Evolutionary conservation across 2,888 invertebrate species (phyloP), one percentile per base, ranked within the genome.

Genomic region (Ptychoptera albimana): DNA sequence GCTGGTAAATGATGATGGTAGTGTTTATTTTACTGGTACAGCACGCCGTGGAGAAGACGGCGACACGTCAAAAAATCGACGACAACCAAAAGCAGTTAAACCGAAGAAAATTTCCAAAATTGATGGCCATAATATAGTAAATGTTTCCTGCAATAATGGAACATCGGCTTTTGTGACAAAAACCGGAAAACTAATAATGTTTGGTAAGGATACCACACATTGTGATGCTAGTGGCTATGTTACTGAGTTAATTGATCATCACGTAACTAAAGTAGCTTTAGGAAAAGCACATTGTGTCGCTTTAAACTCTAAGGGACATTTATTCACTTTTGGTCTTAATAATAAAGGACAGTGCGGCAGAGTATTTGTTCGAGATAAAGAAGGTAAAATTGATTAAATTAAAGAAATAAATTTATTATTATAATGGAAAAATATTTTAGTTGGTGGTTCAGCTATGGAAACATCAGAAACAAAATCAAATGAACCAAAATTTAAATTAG

Each of bases 341-440:
- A 96, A 97, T 61, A 92, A 94, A 61, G 93, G 93, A 1, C 97
- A 97, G 60, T 97, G 97, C 66, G 97, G 97, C 5, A 70, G 93
- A 50, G 88, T 88, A 54, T 86, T 83, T 56, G 68, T 71, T 35
- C 69, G 72, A 50, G 68, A 69, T 12, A 73, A 72, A 60, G 77
- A 77, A 60, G 74, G 75, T 70, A 57, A 65, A 36, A 38, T 36
- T 8, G 10, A 6, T 14, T 23, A n/a, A 35, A 30, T 10, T 32
- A 6, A 23, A 2, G 14, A 23, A 46, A n/a, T n/a, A n/a, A n/a
- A 46, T 15, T 49, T 49, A 10, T 53, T 54, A 31, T 55, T n/a
- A 41, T 34, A 34, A 16, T 43, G 8, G 15, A 37, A n/a, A 15
- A 14, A 32, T 13, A 5, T 41, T 35, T 46, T 31, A 10, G 16